Evolutionary conservation across 2,113 vertebrate genomes (phyloP).

Genomic region (Pao palembangensis): DNA sequence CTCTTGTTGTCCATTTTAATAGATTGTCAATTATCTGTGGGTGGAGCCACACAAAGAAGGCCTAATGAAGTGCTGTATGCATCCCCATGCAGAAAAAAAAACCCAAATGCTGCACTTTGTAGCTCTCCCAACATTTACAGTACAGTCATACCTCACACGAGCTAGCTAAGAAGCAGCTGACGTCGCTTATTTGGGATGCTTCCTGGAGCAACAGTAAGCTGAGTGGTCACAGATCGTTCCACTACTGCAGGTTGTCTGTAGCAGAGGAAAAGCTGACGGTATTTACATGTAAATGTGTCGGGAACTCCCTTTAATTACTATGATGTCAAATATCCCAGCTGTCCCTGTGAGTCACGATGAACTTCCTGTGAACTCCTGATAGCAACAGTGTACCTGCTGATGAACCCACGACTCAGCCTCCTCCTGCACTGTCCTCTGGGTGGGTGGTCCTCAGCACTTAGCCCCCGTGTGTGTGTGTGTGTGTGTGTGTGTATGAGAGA

Average conservation of each 20-base stretch:
- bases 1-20: background rate
- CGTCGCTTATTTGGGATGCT: too few relatives aligned
- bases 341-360: conserved; percentile 28
- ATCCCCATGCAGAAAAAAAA: background rate
- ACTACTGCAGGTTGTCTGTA: conserved; percentile 10
- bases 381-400: conserved; percentile 48
- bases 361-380: conserved; percentile 61
- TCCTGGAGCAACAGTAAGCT: background rate
- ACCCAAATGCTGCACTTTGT: too few relatives aligned
- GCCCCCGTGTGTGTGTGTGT: conserved; percentile 2
- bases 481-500: background rate
- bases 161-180: background rate
- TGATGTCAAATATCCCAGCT: conserved; percentile 34
- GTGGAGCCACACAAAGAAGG: background rate
- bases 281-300: conserved; percentile 8
- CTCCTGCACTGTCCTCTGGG: conserved; percentile 30
- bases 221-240: background rate
- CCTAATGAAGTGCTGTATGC: background rate
- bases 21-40: background rate
- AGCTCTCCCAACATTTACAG: background rate
- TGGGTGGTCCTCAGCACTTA: conserved; percentile 56
- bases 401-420: conserved; percentile 9
- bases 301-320: background rate
- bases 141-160: background rate
- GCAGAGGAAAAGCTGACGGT: background rate